Percentiles rank a stretch among this genome's conserved stretches.
Evolutionary conservation across 2,797 vertebrate species (phyloP).

Genomic region (Xyrichtys novacula): DNA sequence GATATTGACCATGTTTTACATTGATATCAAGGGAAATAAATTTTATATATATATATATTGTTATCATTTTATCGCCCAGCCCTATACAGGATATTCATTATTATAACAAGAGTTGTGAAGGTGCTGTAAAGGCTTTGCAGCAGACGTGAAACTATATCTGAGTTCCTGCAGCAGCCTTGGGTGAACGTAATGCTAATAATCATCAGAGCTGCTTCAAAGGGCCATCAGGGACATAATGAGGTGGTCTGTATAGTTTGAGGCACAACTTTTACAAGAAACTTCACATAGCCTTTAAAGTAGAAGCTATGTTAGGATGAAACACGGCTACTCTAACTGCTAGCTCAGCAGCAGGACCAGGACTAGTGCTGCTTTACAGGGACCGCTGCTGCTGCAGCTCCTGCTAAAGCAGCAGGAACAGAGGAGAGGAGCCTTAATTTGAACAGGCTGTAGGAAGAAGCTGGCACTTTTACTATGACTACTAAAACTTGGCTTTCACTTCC

Average conservation of each 20-base stretch:
- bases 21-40: too few relatives aligned
- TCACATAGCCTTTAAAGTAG: constrained; percentile 50
- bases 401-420: constrained; percentile 48
- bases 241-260: constrained; percentile 53
- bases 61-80: too few relatives aligned
- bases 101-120: constrained; percentile 13
- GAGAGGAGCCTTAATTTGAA: constrained; percentile 61
- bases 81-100: background rate
- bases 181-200: constrained; percentile 43
- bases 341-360: constrained; percentile 45
- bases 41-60: too few relatives aligned
- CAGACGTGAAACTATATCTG: constrained; percentile 35
- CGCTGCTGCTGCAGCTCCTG: constrained; percentile 20
- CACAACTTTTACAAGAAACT: constrained; percentile 69
- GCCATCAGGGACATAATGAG: constrained; percentile 66
- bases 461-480: constrained; percentile 40
- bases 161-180: constrained; percentile 26
- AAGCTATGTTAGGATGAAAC: constrained; percentile 40
- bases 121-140: constrained; percentile 42
- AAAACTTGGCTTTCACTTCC: constrained; percentile 35
- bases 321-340: constrained; percentile 37
- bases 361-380: constrained; percentile 48
- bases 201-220: constrained; percentile 65
- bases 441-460: constrained; percentile 59
- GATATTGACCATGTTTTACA: too few relatives aligned